Base-by-base conservation (phyloP, 2,113 vertebrate genomes). In the Mustela nigripes region DNA sequence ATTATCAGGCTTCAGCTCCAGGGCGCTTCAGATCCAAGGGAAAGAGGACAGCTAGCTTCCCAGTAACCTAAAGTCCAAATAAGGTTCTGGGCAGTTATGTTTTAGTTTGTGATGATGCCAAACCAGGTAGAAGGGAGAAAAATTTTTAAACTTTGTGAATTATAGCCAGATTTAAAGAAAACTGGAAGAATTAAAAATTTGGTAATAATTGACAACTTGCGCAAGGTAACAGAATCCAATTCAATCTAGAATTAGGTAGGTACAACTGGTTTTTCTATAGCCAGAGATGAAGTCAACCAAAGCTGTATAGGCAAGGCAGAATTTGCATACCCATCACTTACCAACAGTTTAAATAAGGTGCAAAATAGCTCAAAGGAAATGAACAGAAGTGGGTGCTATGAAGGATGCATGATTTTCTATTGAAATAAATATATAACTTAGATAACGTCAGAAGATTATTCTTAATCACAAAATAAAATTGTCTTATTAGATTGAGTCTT, bases 381-480 rank as follows among this genome's bases (percentile, higher is more conserved):
- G 69, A 78, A 79, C n/a, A 56, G 42, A 48, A 80, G 19, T 84
- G 15, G 67, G 4, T 53, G 14, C 33, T 93, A 33, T 33, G 69
- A 16, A 67, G 67, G 21, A 83, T 19, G 9, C 15, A 71, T 26
- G 18, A 71, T 18, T 94, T 85, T 71, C 50, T 53, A 71, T 0
- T 45, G 53, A 90, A 94, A 85, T 7, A 62, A n/a, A 69, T 33
- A 18, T 31, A 69, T 69, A 69, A 69, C 65, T 10, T 69, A 69
- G 63, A 92, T 73, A 88, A 92, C 48, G 11, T 71, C 15, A 62
- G 79, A 89, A 56, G 15, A 53, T 60, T 60, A 79, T 42, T 28
- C 26, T 84, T 89, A 67, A 60, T 93, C 48, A 84, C 11, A 83
- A 84, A 78, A 62, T 79, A 89, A 85, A 94, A 69, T 71, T n/a